Evolutionary conservation across 1,140 invertebrate species (phyloP).

Genomic region (Pseudomyrmex flavicornis): DNA sequence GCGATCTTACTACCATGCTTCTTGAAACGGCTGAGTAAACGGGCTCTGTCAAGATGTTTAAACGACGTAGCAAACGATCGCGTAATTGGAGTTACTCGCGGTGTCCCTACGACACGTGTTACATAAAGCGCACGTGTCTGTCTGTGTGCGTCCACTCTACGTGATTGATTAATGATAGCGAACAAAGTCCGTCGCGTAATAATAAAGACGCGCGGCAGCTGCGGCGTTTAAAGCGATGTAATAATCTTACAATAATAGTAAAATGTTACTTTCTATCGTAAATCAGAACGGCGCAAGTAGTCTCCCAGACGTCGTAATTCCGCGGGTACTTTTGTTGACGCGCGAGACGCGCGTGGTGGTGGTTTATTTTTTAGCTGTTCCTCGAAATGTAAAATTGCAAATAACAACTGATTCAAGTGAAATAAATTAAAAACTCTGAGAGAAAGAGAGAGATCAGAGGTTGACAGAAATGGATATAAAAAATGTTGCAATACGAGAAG

Average conservation of each 20-base stretch:
- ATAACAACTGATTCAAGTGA: background rate
- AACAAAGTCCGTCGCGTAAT: conserved; percentile 19
- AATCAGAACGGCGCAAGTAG: conserved; percentile 55
- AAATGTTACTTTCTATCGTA: conserved; percentile 61
- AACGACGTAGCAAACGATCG: background rate
- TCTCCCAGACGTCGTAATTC: background rate
- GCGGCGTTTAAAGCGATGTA: conserved; percentile 64
- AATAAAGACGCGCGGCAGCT: conserved; percentile 55
- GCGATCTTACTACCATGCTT: too few species aligned
- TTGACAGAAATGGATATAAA: background rate
- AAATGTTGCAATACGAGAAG: background rate
- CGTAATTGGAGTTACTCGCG: conserved; percentile 20
- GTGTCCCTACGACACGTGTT: conserved; percentile 27
- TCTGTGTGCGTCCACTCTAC: conserved; percentile 43
- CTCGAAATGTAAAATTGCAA: background rate
- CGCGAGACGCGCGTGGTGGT: background rate
- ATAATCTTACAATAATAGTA: conserved; percentile 51
- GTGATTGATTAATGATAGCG: conserved; percentile 68
- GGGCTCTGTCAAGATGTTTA: background rate
- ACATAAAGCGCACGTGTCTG: conserved; percentile 18
- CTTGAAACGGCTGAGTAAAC: background rate
- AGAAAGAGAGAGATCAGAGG: background rate
- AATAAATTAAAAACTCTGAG: background rate
- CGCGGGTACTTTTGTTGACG: background rate
- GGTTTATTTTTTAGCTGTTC: background rate